These are phyloP conservation scores for Trissoscelio sp. DNA, from an alignment of 2,888 invertebrate genomes.

Conservation along the genomic window DNA sequence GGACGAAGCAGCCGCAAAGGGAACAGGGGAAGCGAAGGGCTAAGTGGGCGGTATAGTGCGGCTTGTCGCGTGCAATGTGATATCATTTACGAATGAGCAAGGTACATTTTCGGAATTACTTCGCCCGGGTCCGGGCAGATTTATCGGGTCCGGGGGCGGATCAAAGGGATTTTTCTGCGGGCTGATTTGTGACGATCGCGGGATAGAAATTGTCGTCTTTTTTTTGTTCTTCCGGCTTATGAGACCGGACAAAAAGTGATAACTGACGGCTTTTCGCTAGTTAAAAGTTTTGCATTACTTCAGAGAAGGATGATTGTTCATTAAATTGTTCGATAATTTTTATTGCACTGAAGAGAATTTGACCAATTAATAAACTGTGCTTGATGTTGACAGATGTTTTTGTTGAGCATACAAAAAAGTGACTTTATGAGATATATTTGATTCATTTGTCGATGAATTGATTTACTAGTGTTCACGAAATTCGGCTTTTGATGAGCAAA, in stretches of 20 bases:
- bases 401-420: background rate
- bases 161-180: conserved; percentile 23
- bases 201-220: conserved; percentile 8
- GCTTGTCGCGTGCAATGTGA: conserved; percentile 31
- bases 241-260: background rate
- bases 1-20: no score
- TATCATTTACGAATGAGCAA: conserved; percentile 23
- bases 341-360: background rate
- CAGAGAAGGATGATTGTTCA: background rate
- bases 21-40: background rate
- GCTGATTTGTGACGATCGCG: conserved; percentile 35
- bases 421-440: background rate
- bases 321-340: conserved; percentile 14
- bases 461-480: conserved; percentile 1
- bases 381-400: conserved; percentile 15
- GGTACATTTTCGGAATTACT: conserved; percentile 30
- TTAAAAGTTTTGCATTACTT: background rate
- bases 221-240: conserved; percentile 4
- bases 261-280: conserved; percentile 4
- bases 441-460: conserved; percentile 5
- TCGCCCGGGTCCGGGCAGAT: conserved; percentile 1
- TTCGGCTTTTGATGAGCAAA: background rate
- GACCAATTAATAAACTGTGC: conserved; percentile 16
- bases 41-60: conserved; percentile 15
- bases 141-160: conserved; percentile 28